A percentile compares a stretch with the other conserved stretches of the same genome.
Conservation (phyloP, 1,140 invertebrate genomes). For the Drosophila erecta region DNA sequence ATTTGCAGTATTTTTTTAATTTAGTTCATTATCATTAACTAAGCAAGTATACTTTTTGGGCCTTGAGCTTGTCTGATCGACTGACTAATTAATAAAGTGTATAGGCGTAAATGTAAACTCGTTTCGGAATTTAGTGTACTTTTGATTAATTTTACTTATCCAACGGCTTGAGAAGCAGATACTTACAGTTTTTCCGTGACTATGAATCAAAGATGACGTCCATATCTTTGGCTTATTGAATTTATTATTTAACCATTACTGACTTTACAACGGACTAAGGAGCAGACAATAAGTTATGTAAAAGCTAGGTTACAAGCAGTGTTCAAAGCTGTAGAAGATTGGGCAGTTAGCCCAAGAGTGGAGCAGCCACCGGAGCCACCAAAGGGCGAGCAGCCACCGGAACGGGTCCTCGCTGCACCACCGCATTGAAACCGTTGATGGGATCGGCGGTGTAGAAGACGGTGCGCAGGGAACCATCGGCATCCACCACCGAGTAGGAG, state of each 20-base stretch:
- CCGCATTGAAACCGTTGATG: constrained; percentile 87
- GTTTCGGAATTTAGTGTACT: constrained; percentile 12
- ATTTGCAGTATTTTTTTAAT: constrained; percentile 11
- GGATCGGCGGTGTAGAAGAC: constrained; percentile 87
- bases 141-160: neutral
- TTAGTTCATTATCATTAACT: constrained; percentile 38
- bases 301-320: constrained; percentile 43
- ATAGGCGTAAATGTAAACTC: constrained; percentile 23
- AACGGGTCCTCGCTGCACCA: constrained; percentile 85
- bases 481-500: constrained; percentile 86
- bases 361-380: constrained; percentile 53
- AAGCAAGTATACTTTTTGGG: neutral
- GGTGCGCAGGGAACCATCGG: constrained; percentile 86
- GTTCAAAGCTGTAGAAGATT: neutral
- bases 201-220: neutral
- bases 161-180: neutral
- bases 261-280: constrained; percentile 32
- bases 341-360: constrained; percentile 48
- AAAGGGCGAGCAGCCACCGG: constrained; percentile 43
- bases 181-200: neutral
- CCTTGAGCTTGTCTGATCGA: constrained; percentile 36
- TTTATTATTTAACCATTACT: constrained; percentile 61
- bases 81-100: constrained; percentile 30
- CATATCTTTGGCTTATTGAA: constrained; percentile 54
- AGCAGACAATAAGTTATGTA: constrained; percentile 74